Conservation (phyloP, 2,113 vertebrate genomes). For the Brachionichthys hirsutus region DNA sequence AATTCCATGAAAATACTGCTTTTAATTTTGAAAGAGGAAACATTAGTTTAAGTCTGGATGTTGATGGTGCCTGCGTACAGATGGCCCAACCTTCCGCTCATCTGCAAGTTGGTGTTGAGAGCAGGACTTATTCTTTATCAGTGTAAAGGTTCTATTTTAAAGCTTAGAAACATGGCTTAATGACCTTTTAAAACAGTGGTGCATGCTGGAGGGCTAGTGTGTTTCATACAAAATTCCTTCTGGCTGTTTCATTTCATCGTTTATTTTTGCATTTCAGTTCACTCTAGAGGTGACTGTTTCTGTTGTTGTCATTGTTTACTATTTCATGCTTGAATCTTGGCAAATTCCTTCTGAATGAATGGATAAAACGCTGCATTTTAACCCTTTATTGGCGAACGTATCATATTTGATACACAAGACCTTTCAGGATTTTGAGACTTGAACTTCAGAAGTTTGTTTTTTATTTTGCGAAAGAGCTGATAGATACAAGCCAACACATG, state of each 20-base stretch:
- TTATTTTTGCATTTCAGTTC: background rate
- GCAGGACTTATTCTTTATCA: conserved; percentile 20
- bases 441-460: too few relatives aligned
- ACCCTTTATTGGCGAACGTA: too few relatives aligned
- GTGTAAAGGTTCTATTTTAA: background rate
- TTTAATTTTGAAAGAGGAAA: conserved; percentile 17
- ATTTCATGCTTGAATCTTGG: background rate
- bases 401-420: too few relatives aligned
- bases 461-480: too few relatives aligned
- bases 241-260: background rate
- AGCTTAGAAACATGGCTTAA: conserved; percentile 3
- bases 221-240: background rate
- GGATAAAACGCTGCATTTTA: conserved; percentile 6
- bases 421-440: too few relatives aligned
- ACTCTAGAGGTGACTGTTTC: too few relatives aligned
- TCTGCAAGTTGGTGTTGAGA: conserved; percentile 20
- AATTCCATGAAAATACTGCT: conserved; percentile 24
- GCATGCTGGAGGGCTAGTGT: background rate
- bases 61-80: conserved; percentile 52
- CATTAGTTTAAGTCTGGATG: conserved; percentile 37
- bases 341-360: conserved; percentile 6
- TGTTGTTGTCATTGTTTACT: conserved; percentile 1
- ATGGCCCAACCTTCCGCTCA: conserved; percentile 37
- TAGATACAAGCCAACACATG: too few relatives aligned
- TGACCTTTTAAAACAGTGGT: background rate